A percentile compares a stretch with the other conserved stretches of the same genome.
These are phyloP conservation scores for Hydrochoerus hydrochaeris DNA, from an alignment of 2,113 vertebrate genomes.

Conservation along the genomic window DNA sequence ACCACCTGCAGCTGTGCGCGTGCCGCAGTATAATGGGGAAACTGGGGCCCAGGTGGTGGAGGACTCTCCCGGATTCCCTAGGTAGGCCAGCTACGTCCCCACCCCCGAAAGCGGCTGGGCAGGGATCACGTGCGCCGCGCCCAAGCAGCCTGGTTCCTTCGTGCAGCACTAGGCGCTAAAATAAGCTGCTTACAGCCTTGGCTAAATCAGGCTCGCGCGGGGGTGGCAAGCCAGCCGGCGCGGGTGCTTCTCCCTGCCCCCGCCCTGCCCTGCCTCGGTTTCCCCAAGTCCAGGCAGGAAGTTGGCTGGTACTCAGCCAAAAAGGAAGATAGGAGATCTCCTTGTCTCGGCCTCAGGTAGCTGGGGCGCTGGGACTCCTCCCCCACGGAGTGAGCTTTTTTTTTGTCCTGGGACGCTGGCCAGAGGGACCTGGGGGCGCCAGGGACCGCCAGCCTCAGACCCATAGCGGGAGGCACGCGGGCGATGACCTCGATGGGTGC, in stretches of 20 bases:
- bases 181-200: constrained; percentile 82
- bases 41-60: neutral
- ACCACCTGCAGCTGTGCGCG: neutral
- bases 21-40: neutral
- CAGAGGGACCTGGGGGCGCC: neutral
- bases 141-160: constrained; percentile 72
- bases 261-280: constrained; percentile 69
- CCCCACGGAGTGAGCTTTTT: neutral
- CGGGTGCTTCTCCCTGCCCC: constrained; percentile 68
- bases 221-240: constrained; percentile 76
- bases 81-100: neutral
- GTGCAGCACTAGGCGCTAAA: constrained; percentile 82
- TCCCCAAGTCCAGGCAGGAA: constrained; percentile 47
- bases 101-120: neutral
- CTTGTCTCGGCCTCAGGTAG: neutral
- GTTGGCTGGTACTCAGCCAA: neutral
- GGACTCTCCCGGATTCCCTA: neutral
- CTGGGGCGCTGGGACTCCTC: neutral
- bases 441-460: neutral
- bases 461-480: neutral
- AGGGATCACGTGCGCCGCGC: constrained; percentile 57
- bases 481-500: neutral
- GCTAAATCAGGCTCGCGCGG: constrained; percentile 81
- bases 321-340: neutral
- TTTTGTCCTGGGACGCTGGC: neutral